Percentiles rank a stretch among this genome's conserved stretches.
These are phyloP conservation scores for Oceanodroma leucorhoa DNA, from an alignment of 2,797 vertebrate genomes.

Conservation along the genomic window DNA sequence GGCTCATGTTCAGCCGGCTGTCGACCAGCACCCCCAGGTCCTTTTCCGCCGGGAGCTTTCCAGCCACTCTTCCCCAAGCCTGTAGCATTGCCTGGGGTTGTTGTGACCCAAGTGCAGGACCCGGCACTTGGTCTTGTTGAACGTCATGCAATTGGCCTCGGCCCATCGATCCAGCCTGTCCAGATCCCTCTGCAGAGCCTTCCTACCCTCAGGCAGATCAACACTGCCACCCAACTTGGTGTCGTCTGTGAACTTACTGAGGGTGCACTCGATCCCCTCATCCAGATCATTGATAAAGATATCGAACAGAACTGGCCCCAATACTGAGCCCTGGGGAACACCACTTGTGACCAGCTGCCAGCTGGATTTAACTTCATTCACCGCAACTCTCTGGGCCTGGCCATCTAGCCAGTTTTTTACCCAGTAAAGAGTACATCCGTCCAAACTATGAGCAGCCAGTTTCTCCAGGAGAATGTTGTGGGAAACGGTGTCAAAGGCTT, in stretches of 20 bases:
- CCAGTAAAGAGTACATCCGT: not conserved
- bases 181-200: not conserved
- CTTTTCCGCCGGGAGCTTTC: too few species aligned
- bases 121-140: not conserved
- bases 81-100: not conserved
- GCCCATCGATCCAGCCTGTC: not conserved
- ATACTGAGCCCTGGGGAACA: not conserved
- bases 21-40: too few species aligned
- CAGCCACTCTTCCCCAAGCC: too few species aligned
- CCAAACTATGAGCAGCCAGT: not conserved
- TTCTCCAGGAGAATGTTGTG: not conserved
- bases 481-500: not conserved
- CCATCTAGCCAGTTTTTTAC: too few species aligned
- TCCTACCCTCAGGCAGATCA: not conserved
- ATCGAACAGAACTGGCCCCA: not conserved
- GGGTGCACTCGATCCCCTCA: not conserved
- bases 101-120: not conserved
- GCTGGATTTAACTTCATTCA: too few species aligned
- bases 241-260: not conserved
- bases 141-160: not conserved
- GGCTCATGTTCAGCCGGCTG: too few species aligned
- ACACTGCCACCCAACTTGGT: not conserved
- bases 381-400: too few species aligned
- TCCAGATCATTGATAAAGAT: too few species aligned
- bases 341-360: too few species aligned